Conservation (phyloP, 2,113 vertebrate genomes). For the Melanotaenia duboulayi region DNA sequence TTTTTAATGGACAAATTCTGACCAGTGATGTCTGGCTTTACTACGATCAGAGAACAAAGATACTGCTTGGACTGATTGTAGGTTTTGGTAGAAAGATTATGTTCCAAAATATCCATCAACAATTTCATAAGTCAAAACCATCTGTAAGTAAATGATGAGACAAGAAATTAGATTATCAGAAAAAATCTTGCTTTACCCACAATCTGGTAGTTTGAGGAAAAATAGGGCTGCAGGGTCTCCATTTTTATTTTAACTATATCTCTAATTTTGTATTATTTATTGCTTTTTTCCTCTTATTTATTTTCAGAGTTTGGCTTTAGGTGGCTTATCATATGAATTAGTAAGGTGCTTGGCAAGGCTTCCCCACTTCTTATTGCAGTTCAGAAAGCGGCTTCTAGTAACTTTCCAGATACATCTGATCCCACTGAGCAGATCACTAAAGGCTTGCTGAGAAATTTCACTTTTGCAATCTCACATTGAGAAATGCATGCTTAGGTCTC, state of each 20-base stretch:
- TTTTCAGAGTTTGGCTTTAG: constrained; percentile 36
- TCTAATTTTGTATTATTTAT: constrained; percentile 10
- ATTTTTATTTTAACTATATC: constrained; percentile 27
- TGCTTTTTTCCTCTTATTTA: constrained; percentile 27
- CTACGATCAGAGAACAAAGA: constrained; percentile 57
- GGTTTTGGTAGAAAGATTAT: too few relatives aligned
- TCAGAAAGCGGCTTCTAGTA: constrained; percentile 59
- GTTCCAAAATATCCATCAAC: too few relatives aligned
- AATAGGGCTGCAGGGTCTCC: not conserved
- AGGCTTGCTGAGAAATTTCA: constrained; percentile 33
- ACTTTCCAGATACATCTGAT: constrained; percentile 49
- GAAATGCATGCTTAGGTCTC: constrained; percentile 58
- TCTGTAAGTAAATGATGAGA: too few relatives aligned
- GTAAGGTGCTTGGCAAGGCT: constrained; percentile 42
- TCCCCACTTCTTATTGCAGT: constrained; percentile 58
- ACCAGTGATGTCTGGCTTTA: constrained; percentile 48
- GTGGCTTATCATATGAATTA: constrained; percentile 34
- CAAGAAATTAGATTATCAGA: constrained; percentile 13
- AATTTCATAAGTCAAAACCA: too few relatives aligned
- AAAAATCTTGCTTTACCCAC: not conserved
- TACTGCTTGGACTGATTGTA: too few relatives aligned
- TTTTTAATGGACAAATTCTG: constrained; percentile 43
- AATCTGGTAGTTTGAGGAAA: constrained; percentile 21
- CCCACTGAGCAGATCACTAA: constrained; percentile 30
- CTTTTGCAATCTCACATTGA: constrained; percentile 49